phyloP scores from a whole-genome alignment of 2,888 invertebrate genomes.

The Anorthoa munda region DNA sequence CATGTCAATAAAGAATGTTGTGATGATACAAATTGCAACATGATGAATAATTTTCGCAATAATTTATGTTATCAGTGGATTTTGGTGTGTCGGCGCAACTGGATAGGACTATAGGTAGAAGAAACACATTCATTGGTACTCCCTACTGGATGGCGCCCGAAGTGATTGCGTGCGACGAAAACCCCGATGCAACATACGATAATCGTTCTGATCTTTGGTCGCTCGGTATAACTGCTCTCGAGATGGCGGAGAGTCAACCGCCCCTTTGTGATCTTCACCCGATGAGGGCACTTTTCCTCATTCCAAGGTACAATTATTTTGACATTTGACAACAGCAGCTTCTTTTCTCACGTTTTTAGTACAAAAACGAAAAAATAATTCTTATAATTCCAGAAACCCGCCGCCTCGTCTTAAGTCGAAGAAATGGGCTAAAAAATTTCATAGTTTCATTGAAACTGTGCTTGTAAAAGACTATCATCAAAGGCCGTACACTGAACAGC shows the following conservation, averaged over 20 bases:
- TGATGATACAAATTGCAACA: conserved; percentile 1
- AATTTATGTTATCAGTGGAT: conserved; percentile 93
- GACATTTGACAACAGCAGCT: neutral
- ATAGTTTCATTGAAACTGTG: conserved; percentile 99
- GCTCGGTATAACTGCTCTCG: conserved; percentile 98
- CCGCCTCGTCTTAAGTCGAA: conserved; percentile 99
- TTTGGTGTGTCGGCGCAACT: conserved; percentile 99
- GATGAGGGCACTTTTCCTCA: conserved; percentile 99
- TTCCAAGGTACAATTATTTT: conserved; percentile 92
- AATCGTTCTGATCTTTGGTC: conserved; percentile 98
- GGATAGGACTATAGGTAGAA: conserved; percentile 99
- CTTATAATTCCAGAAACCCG: conserved; percentile 93
- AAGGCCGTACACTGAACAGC: conserved; percentile 99
- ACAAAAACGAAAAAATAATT: neutral
- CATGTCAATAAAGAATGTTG: neutral
- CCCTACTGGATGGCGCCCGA: conserved; percentile 99
- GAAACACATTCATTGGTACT: conserved; percentile 99
- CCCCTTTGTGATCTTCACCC: conserved; percentile 99
- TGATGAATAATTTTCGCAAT: conserved; percentile 19
- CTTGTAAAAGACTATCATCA: conserved; percentile 99
- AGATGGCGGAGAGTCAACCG: conserved; percentile 99
- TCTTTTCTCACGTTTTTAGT: neutral
- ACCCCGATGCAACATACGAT: conserved; percentile 99
- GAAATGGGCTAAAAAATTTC: conserved; percentile 99
- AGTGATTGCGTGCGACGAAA: conserved; percentile 99